Evolutionary conservation across 2,113 vertebrate species (phyloP), one percentile per base, ranked within the genome.

Genomic region (Hystrix brachyura): DNA sequence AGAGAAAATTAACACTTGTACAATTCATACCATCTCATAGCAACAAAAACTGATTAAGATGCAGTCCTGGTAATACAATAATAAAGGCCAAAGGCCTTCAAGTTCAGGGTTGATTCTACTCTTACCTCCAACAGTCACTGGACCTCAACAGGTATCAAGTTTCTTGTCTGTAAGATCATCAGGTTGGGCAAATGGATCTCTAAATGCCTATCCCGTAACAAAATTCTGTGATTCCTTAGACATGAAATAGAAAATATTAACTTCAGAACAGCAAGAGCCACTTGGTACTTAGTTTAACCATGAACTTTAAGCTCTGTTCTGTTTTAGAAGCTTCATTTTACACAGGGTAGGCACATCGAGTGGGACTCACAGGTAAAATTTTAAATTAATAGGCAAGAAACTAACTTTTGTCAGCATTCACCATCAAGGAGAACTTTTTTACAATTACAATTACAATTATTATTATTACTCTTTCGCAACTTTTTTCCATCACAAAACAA

Each of bases 401-500:
- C 14, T 87, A 51, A n/a, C 32, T 60, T 90, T 90, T 48, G 48
- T 91, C 14, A 27, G 60, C 19, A 87, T 78, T 87, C n/a, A 93
- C 51, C 23, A 34, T 60, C 23, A 67, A 19, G 18, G 18, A 10
- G n/a, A 81, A 48, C 76, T 57, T 64, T 29, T 51, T 32, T 48
- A 53, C 10, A 34, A 53, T 29, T 76, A 27, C 13, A 76, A 25
- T 25, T 76, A 48, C 51, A n/a, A 82, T 83, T 83, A 29, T 34
- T 34, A 60, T 67, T 71, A 79, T 87, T 74, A 51, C 85, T 74
- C 46, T 89, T 60, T 81, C 48, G 18, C 6, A 91, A 19, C 32
- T 21, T 53, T 85, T 81, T 71, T 79, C 48, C 38, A 69, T 85
- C 87, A 82, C 46, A 86, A 87, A 94, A 92, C 27, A 96, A 43